phyloP scores from a whole-genome alignment of 2,113 vertebrate genomes.

The Connochaetes taurinus region DNA sequence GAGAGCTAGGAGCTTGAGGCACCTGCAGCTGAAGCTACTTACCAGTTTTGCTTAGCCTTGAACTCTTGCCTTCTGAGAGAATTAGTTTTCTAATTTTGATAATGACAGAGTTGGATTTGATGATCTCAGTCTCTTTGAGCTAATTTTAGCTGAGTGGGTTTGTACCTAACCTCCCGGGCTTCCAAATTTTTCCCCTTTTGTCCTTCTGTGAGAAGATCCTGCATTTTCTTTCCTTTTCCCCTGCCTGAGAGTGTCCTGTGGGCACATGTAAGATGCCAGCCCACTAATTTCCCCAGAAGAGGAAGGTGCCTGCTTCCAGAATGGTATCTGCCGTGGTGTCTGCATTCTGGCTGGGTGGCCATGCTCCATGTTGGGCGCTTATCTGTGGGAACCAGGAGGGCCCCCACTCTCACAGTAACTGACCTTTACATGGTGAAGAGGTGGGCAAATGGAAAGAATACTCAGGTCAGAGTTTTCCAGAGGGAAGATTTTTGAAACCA shows the following conservation, averaged over 20 bases:
- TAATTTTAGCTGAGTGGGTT: neutral
- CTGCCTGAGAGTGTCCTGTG: neutral
- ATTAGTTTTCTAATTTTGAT: neutral
- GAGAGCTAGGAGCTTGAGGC: neutral
- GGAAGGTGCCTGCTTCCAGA: neutral
- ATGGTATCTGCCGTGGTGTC: neutral
- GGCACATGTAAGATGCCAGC: neutral
- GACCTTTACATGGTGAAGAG: neutral
- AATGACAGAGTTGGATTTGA: neutral
- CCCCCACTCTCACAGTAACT: neutral
- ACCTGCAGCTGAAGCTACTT: neutral
- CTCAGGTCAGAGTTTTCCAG: neutral
- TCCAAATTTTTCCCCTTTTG: neutral
- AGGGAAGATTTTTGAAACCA: constrained; percentile 13
- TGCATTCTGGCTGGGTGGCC: neutral
- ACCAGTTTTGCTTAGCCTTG: neutral
- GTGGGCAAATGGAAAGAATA: neutral
- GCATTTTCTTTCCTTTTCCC: neutral
- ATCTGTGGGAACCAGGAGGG: constrained; percentile 5
- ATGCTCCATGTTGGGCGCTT: neutral
- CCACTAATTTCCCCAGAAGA: constrained; percentile 21
- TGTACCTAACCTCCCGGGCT: neutral
- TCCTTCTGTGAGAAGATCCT: neutral
- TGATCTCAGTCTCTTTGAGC: neutral
- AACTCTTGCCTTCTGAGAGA: neutral